Evolutionary conservation across 2,888 invertebrate species (phyloP), one percentile per base, ranked within the genome.

Genomic region (Drosophila ochracea): DNA sequence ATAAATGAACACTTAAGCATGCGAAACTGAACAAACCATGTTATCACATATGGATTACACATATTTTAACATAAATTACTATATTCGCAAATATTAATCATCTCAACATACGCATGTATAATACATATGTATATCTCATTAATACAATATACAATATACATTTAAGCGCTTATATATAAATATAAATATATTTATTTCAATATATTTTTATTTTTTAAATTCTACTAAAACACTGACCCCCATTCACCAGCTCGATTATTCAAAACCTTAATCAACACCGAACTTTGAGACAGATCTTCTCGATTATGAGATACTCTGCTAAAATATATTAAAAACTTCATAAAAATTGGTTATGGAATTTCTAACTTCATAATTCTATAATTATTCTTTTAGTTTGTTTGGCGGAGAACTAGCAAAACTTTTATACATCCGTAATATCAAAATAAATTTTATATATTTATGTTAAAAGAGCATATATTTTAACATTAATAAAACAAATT

Each of bases 31-130:
- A n/a, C 54, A 33, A 41, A 41, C 47, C 62, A 37, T 75, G 43
- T 75, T 76, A 79, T 71, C 67, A 58, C 58, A 75, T 53, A 41
- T 52, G 21, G 19, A n/a, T 37, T 31, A 39, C 35, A 47, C 39
- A 52, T 58, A 65, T 49, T 52, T 77, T 49, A 43, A 41, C 79
- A 78, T 74, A 78, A 70, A 61, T 79, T 70, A 65, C n/a, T 37
- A 30, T 33, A 19, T 55, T 25, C 21, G 7, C 35, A 28, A 41
- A 21, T 35, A 41, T 61, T 21, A 53, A 52, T 65, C 52, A 43
- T 21, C 28, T 52, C 19, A 28, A 6, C 4, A n/a, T 39, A n/a
- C 39, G 5, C 10, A 50, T 19, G 13, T n/a, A n/a, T n/a, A 4
- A 35, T 47, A 35, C 21, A 30, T 28, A 53, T 25, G 11, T 13